Conservation (phyloP, 2,797 vertebrate genomes). For the Mus spretus region DNA sequence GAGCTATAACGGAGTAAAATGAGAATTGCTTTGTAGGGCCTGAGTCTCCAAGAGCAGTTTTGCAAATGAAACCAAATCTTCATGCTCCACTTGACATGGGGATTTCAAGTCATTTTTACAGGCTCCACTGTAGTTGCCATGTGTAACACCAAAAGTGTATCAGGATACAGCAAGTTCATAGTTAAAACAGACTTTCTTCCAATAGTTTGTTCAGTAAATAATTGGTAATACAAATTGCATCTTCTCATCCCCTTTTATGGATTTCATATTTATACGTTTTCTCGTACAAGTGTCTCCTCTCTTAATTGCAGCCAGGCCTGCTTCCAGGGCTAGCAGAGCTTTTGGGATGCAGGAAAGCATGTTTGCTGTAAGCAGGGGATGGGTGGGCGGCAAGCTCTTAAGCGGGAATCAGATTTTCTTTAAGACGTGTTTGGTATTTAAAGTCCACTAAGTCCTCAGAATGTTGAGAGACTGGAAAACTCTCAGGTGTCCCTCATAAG, state of each 20-base stretch:
- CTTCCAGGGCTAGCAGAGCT: background rate
- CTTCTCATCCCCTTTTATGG: constrained; percentile 43
- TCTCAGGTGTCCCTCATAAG: constrained; percentile 56
- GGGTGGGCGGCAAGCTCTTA: constrained; percentile 6
- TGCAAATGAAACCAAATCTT: constrained; percentile 85
- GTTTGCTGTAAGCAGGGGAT: constrained; percentile 50
- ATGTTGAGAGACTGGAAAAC: constrained; percentile 13
- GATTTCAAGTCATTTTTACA: constrained; percentile 84
- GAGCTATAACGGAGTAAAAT: constrained; percentile 73
- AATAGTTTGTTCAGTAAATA: constrained; percentile 47
- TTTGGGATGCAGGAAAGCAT: constrained; percentile 63
- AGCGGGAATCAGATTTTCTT: constrained; percentile 70
- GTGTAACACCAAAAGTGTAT: constrained; percentile 57
- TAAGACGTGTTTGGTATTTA: constrained; percentile 16
- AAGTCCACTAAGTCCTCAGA: constrained; percentile 37
- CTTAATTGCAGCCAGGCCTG: constrained; percentile 65
- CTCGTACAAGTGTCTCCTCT: constrained; percentile 53
- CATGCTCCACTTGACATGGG: constrained; percentile 79
- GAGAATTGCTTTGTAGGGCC: constrained; percentile 80
- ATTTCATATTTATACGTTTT: constrained; percentile 48
- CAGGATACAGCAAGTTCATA: constrained; percentile 48
- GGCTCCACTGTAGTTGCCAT: constrained; percentile 35
- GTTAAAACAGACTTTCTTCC: constrained; percentile 62
- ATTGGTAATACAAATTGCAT: constrained; percentile 35
- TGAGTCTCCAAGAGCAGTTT: constrained; percentile 79